Conservation (phyloP, 2,888 invertebrate species). For the Hyposoter dolosus region DNA sequence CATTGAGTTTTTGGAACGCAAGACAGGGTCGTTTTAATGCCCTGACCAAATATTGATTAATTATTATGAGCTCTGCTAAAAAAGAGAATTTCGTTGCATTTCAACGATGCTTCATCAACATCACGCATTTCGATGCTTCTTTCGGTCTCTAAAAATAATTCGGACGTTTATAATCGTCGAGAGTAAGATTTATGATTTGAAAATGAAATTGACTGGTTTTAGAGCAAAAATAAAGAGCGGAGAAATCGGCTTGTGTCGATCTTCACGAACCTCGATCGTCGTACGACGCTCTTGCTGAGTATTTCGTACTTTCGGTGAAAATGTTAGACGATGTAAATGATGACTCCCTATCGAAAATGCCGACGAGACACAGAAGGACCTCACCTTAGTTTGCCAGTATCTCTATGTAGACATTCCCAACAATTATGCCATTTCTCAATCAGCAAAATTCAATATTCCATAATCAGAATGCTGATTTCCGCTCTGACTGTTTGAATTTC, state of each 20-base stretch:
- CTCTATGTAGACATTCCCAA: background rate
- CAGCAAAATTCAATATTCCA: slow-evolving; percentile 39
- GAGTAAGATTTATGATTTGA: background rate
- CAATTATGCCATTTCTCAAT: slow-evolving; percentile 16
- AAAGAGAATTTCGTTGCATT: too few species aligned
- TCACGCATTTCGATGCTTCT: too few species aligned
- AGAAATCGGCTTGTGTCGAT: background rate
- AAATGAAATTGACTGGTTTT: background rate
- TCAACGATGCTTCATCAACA: too few species aligned
- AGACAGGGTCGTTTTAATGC: too few species aligned
- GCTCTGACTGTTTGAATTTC: slow-evolving; percentile 8
- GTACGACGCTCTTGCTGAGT: background rate
- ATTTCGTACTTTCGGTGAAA: background rate
- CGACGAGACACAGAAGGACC: background rate
- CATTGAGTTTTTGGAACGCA: too few species aligned
- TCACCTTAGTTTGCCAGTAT: background rate
- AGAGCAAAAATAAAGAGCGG: background rate
- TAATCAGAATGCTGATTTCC: slow-evolving; percentile 39
- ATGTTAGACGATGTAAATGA: slow-evolving; percentile 10
- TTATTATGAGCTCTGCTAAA: too few species aligned
- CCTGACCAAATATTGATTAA: too few species aligned
- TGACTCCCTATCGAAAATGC: background rate
- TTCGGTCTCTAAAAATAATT: background rate
- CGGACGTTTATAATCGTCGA: background rate
- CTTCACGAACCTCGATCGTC: background rate